A percentile compares a stretch with the other conserved stretches of the same genome.
Conservation (phyloP, 2,113 vertebrate genomes). For the Jacana jacana region DNA sequence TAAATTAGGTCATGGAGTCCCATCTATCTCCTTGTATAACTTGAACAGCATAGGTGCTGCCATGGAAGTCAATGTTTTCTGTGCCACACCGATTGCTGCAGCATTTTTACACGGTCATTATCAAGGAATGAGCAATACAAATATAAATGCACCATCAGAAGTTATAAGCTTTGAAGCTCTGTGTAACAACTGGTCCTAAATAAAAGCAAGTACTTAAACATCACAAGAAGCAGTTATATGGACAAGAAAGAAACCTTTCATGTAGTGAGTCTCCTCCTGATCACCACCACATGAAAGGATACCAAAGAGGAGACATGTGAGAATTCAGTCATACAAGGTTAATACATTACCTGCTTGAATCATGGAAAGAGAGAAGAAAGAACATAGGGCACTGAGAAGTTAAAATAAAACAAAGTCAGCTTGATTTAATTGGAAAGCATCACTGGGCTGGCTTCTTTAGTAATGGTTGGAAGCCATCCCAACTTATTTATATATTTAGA, state of each 20-base stretch:
- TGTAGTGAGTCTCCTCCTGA: neutral
- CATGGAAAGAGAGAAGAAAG: neutral
- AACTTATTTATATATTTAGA: slow-evolving; percentile 50
- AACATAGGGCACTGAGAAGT: neutral
- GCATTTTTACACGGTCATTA: neutral
- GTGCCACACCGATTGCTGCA: neutral
- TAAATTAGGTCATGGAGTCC: neutral
- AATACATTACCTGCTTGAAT: neutral
- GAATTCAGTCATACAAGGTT: neutral
- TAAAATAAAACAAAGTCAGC: neutral
- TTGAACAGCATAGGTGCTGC: neutral
- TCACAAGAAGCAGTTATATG: neutral
- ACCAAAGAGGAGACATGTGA: neutral
- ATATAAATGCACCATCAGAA: slow-evolving; percentile 18
- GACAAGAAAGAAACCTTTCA: slow-evolving; percentile 55
- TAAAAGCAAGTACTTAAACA: neutral
- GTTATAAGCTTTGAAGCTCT: slow-evolving; percentile 26
- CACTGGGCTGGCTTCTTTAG: slow-evolving; percentile 7
- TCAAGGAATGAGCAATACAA: slow-evolving; percentile 1
- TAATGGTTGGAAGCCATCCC: slow-evolving; percentile 36
- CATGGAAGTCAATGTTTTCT: neutral
- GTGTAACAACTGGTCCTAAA: neutral
- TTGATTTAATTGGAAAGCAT: slow-evolving; percentile 53
- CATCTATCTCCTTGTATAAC: neutral
- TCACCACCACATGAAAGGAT: slow-evolving; percentile 33